These are phyloP conservation scores for Heliocidaris erythrogramma DNA, from an alignment of 35 echinoderm and acorn worm species.

Conservation along the genomic window DNA sequence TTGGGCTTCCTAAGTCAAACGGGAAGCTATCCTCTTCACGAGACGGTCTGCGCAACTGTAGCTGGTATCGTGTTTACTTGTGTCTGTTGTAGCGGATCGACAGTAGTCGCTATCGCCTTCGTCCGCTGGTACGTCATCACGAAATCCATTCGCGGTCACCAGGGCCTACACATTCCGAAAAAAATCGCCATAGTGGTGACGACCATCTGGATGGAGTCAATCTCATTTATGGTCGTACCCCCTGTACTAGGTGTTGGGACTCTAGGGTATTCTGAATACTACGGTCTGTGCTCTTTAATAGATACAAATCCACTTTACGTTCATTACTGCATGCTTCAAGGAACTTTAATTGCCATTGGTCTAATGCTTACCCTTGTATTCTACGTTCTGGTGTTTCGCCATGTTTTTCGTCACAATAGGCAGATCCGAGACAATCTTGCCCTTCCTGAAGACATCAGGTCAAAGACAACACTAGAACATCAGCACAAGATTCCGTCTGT, in stretches of 20 bases:
- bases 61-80: slow-evolving; percentile 30
- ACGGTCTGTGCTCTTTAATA: slow-evolving; percentile 25
- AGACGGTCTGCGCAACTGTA: slow-evolving; percentile 16
- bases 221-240: slow-evolving; percentile 23
- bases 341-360: neutral
- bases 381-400: neutral
- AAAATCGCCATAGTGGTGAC: slow-evolving; percentile 40
- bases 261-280: slow-evolving; percentile 47
- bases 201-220: slow-evolving; percentile 54
- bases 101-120: slow-evolving; percentile 56
- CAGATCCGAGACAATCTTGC: neutral
- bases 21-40: slow-evolving; percentile 30
- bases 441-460: neutral
- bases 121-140: slow-evolving; percentile 69
- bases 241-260: slow-evolving; percentile 6
- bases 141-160: slow-evolving; percentile 21
- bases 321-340: slow-evolving; percentile 18
- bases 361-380: neutral
- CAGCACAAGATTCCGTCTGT: neutral
- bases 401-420: neutral
- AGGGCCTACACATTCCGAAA: slow-evolving; percentile 4
- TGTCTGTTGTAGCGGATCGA: slow-evolving; percentile 45
- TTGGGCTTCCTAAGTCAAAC: slow-evolving; percentile 50
- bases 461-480: neutral
- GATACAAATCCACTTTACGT: neutral